Evolutionary conservation across 1,140 invertebrate genomes (phyloP), one percentile per base, ranked within the genome.

Genomic region (Cataglyphis hispanica): DNA sequence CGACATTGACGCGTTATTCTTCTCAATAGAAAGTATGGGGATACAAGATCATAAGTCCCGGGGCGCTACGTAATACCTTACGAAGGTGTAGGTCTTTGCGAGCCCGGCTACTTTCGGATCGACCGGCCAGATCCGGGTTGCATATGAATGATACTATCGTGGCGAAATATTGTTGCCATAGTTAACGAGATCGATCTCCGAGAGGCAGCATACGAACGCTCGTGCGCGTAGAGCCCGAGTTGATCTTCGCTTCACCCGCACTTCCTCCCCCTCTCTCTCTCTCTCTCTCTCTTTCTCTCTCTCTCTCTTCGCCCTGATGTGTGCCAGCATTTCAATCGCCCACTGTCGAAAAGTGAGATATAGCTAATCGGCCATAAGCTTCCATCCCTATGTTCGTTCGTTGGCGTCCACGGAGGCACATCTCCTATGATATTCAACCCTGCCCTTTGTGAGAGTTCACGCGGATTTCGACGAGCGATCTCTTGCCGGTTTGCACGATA

Each of bases 321-420:
- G 50, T 22, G 25, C 67, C 43, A 74, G 86, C 72, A 85, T 87
- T 87, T 87, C 86, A 87, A 87, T 87, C 81, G 86, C 70, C 34
- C 63, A 85, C 86, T 85, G 83, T 87, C 86, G 81, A 87, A 87
- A 87, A 87, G 86, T 87, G 86, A 87, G 81, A 87, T 87, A 87
- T 87, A 87, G 86, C 86, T 87, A 87, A 87, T 87, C 81, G 86
- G 70, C 81, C 64, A 81, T 87, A 84, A 85, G 86, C 81, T 37
- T 77, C 81, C 70, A 74, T 66, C 53, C 53, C 63, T 63, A 34
- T 72, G 78, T 58, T 27, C 70, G 58, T 22, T 40, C 50, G 56
- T 27, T 40, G 69, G 64, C 31, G 13, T n/a, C 56, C 76, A 64
- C 6, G 75, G 25, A 61, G 43, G 53, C 63, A n/a, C 63, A 80